Base-by-base conservation (phyloP, 2,888 invertebrate genomes). In the Octonoba sinensis region DNA sequence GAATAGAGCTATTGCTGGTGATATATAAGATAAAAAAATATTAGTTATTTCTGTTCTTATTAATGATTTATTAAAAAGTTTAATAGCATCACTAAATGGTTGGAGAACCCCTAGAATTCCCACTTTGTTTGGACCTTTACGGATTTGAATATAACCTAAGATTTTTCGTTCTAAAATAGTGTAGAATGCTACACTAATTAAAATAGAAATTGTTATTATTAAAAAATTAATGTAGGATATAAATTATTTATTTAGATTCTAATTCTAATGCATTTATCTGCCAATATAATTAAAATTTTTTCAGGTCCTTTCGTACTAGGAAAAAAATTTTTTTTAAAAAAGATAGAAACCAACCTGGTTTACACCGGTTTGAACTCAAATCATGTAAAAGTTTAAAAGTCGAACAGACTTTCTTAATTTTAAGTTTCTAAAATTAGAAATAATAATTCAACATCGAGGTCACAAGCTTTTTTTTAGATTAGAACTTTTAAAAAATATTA, bases 391-490 rank as follows among this genome's bases (percentile, higher is more conserved):
- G 91, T 92, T 93, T 91, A 93, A 93, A 91, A 91, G 93, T 93
- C 93, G 93, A 91, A 92, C 92, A 90, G 89, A 89, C 81, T 86
- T 73, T 84, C 85, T 78, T 85, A 89, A 90, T 91, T 90, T 92
- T 91, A 91, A 90, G 89, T 91, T 93, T 87, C 93, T 91, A 91
- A 91, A 90, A 91, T 91, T 90, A 89, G 91, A 90, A 90, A 91
- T 88, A 91, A 92, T 93, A 93, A 93, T 93, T 93, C 93, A 94
- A 94, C 93, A 94, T 94, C 93, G 94, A 94, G 93, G 93, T 93
- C 93, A 92, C 92, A 93, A 93, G 90, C 92, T 91, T 89, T 91
- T 90, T 91, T 92, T 91, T 90, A 90, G 91, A 93, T 93, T 89
- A 88, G 93, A 91, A 91, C 93, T 93, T 91, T 92, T 89, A 89